Evolutionary conservation across 23 tunicate genomes (phyloP), one percentile per base, ranked within the genome.

Genomic region (Halocynthia roretzi): DNA sequence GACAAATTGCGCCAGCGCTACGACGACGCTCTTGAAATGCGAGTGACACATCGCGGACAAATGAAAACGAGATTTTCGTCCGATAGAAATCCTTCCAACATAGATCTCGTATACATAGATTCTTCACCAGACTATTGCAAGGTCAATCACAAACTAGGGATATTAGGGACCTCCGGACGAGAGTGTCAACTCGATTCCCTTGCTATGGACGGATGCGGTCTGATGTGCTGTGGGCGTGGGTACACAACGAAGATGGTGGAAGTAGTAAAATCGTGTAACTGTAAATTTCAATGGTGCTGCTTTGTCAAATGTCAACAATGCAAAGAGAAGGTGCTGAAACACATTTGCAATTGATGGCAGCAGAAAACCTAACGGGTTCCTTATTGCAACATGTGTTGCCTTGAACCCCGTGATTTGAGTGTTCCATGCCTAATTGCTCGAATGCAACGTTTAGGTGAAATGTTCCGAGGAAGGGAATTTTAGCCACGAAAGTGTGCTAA

Each of bases 201-300:
- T 11, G 99, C 90, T 8, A 81, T 78, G 15, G 87, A 94, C 12
- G 88, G 99, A 8, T 94, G 99, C 54, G 91, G 94, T 7, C 20
- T 77, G 52, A 57, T 94, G 82, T 94, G 99, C 76, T 94, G 99
- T 62, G 95, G 88, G 7, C 76, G 99, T 31, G 99, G 99, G 12
- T 86, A 66, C 81, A 70, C 68, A 7, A 81, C 79, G 11, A 61
- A 51, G 55, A 56, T 63, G 11, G 85, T 84, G 6, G 56, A 80
- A 58, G 90, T 88, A 22, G 89, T 80, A 8, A 87, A 84, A 82
- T 75, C 77, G 62, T 94, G 99, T 70, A 54, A 70, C 76, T 94
- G 99, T 81, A 82, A 88, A 62, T 94, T 94, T 58, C 82, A 84
- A 62, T 94, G 99, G 99, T 94, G 99, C 72, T 94, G 99, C 90